phyloP scores from a whole-genome alignment of 2,113 vertebrate species.

The Buteo buteo region DNA sequence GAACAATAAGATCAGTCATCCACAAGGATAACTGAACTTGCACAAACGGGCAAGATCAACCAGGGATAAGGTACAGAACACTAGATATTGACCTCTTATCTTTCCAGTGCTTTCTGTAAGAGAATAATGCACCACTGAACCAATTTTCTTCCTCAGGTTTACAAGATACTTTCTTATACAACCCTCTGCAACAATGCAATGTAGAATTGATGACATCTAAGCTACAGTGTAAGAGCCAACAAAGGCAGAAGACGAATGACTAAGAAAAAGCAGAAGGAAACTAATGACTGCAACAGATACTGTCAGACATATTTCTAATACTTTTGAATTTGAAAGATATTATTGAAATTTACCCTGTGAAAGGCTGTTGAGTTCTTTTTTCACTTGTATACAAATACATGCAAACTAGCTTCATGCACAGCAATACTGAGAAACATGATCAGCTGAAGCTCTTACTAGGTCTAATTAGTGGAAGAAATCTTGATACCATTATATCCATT shows the following conservation, averaged over 20 bases:
- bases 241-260: background rate
- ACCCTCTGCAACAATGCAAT: background rate
- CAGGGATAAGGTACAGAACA: background rate
- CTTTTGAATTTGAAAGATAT: background rate
- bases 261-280: background rate
- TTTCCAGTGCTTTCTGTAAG: background rate
- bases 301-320: background rate
- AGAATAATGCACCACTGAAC: background rate
- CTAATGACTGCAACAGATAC: background rate
- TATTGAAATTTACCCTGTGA: background rate
- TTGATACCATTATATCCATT: background rate
- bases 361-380: background rate
- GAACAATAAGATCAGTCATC: background rate
- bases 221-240: background rate
- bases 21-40: background rate
- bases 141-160: background rate
- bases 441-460: background rate
- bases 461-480: slow-evolving; percentile 6
- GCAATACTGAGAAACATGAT: background rate
- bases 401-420: background rate
- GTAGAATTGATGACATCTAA: background rate
- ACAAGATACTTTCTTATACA: background rate
- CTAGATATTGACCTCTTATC: background rate
- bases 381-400: background rate
- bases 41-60: background rate